Evolutionary conservation across 2,797 vertebrate species (phyloP), one percentile per base, ranked within the genome.

Genomic region (Epinephelus awoara): DNA sequence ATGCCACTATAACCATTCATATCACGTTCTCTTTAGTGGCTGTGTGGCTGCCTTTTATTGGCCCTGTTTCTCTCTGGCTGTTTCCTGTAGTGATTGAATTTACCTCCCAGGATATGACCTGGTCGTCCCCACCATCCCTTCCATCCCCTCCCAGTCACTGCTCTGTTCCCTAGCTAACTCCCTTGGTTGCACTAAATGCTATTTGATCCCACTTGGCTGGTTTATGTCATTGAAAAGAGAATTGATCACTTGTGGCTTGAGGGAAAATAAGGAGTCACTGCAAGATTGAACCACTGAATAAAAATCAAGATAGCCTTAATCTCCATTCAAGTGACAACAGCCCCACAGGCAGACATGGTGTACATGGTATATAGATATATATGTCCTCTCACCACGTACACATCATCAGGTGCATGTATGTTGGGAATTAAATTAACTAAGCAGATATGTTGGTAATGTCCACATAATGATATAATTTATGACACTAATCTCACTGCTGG

Each of bases 81-180:
- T 84, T 93, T 94, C 93, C 93, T 89, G 89, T 85, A 80, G 74
- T 93, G 90, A 94, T 94, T 93, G 76, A 92, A 93, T 94, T 93
- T 88, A 84, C 82, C 84, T 90, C 85, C 67, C 84, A 91, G 86
- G 89, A 93, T 91, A 80, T 88, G 88, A 91, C 89, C 84, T 78
- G 85, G 19, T 67, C 62, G 1, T 80, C 77, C 77, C 62, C 21
- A 82, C 76, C 64, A 67, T 84, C 75, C 40, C 74, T 52, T 67
- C 64, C 69, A 40, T 65, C 23, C 54, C 58, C 72, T 76, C 69
- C 54, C 47, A 29, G 38, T 72, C 18, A 5, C 47, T 9, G 34
- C 79, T 68, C 58, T 64, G 18, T 50, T 68, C 23, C 40, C 38
- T 59, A 23, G 2, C 72, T 23, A 10, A 69, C 73, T 88, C 74